A percentile compares a stretch with the other conserved stretches of the same genome.
Conservation (phyloP, 2,797 vertebrate species). For the Hyperoplus lanceolatus region DNA sequence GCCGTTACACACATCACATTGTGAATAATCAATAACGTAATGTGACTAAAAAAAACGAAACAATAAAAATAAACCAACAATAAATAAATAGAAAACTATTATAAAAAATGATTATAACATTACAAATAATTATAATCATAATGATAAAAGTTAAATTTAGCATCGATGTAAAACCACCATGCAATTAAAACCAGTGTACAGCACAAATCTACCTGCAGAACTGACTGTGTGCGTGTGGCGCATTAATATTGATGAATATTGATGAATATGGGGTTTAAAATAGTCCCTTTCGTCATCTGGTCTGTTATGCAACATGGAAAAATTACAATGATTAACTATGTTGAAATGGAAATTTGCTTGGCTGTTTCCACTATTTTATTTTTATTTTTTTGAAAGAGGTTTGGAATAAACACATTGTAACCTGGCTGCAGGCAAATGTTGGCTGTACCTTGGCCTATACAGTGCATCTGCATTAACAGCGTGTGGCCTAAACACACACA, state of each 20-base stretch:
- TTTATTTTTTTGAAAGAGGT: background rate
- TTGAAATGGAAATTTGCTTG: background rate
- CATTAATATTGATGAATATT: constrained; percentile 12
- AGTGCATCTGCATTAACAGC: constrained; percentile 44
- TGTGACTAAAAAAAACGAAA: constrained; percentile 43
- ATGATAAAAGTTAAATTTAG: constrained; percentile 17
- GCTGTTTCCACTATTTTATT: background rate
- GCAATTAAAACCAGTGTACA: constrained; percentile 9
- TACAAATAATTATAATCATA: constrained; percentile 26
- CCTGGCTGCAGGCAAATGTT: constrained; percentile 27
- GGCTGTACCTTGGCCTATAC: constrained; percentile 45
- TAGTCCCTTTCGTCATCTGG: background rate
- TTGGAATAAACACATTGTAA: constrained; percentile 15
- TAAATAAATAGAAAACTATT: background rate
- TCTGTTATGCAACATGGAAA: constrained; percentile 34
- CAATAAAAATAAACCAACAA: background rate
- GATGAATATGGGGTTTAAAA: background rate
- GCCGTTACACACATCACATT: constrained; percentile 55
- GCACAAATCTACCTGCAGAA: constrained; percentile 13
- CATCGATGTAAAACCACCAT: constrained; percentile 23
- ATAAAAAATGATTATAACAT: background rate
- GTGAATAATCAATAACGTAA: constrained; percentile 76
- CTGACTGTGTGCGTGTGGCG: background rate
- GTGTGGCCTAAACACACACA: constrained; percentile 41
- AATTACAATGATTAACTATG: background rate